Base-by-base conservation (phyloP, 2,113 vertebrate species). In the Sphyrna mokarran region DNA sequence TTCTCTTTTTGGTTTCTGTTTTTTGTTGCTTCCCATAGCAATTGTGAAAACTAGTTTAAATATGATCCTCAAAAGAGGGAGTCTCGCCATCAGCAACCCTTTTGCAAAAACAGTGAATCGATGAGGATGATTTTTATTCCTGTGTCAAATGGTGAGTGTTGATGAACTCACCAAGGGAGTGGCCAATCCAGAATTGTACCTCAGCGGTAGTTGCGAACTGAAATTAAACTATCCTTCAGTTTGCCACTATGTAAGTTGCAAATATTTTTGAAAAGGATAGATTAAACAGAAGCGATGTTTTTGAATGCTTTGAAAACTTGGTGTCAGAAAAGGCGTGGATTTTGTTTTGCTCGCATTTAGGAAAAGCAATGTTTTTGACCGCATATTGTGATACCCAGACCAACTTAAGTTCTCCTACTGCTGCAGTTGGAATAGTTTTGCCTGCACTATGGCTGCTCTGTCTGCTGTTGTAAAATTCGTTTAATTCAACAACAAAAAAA, bases 31-130 rank as follows among this genome's bases (percentile, higher is more conserved):
- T 93, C 61, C 89, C 61, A 93, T 33, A 33, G 58, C 33, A 91
- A 37, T 93, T 93, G 89, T n/a, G n/a, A 66, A 93, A 93, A 93
- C 5, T 18, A 58, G 70, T 40, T 72, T 26, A 95, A 70, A 40
- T 43, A 94, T 68, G 91, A 94, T 70, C 70, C 66, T 94, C 8
- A 90, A 61, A 54, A 91, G 89, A 91, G 89, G 89, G 89, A 91
- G 89, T 93, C 89, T 93, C 89, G 63, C 89, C 89, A 93, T 93
- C 89, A 93, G 61, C 61, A 93, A 93, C 89, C 89, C n/a, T 93
- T 93, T 93, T 68, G 61, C 61, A 66, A 66, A 93, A 93, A 90
- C 80, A 22, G 33, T 66, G 89, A 93, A 93, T 66, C 54, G 14
- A 89, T 68, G 89, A 93, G 29, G 58, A 94, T 69, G 18, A 23